Percentiles rank a stretch among this genome's conserved stretches.
Evolutionary conservation across 92 coral and sea anemone species (phyloP).

Genomic region (Zoanthus sociatus): DNA sequence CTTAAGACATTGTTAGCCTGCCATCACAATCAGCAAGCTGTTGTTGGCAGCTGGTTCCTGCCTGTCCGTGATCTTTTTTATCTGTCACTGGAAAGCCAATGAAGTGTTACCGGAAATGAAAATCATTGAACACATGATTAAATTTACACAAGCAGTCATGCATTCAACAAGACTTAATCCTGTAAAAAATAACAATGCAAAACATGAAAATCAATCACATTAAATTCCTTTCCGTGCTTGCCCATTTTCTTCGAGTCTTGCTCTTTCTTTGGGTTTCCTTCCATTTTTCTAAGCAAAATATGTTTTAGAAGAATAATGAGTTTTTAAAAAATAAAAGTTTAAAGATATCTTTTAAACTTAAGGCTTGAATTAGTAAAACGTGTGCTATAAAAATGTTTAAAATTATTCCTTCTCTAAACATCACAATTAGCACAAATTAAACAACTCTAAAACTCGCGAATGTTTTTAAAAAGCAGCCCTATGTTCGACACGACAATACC

Average conservation of each 20-base stretch:
- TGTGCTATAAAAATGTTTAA: too few relatives aligned
- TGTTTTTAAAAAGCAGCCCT: too few relatives aligned
- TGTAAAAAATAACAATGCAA: too few relatives aligned
- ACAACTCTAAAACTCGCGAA: too few relatives aligned
- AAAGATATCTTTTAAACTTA: too few relatives aligned
- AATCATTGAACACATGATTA: constrained; percentile 12
- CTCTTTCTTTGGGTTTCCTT: background rate
- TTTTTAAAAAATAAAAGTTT: background rate
- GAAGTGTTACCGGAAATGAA: constrained; percentile 49
- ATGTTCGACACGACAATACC: too few relatives aligned
- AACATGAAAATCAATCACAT: too few relatives aligned
- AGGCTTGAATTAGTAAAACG: too few relatives aligned
- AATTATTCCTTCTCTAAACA: too few relatives aligned
- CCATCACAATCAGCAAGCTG: constrained; percentile 3
- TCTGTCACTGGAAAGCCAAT: constrained; percentile 49
- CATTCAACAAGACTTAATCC: too few relatives aligned
- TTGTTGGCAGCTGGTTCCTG: constrained; percentile 26
- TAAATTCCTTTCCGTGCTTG: background rate
- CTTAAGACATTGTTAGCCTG: constrained; percentile 15
- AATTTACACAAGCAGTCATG: background rate
- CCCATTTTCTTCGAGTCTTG: background rate
- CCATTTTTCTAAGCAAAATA: background rate
- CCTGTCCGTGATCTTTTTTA: constrained; percentile 46
- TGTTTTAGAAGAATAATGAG: background rate
- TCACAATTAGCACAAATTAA: too few relatives aligned